Evolutionary conservation across 2,888 invertebrate species (phyloP).

Genomic region (Drosophila paramelanica): DNA sequence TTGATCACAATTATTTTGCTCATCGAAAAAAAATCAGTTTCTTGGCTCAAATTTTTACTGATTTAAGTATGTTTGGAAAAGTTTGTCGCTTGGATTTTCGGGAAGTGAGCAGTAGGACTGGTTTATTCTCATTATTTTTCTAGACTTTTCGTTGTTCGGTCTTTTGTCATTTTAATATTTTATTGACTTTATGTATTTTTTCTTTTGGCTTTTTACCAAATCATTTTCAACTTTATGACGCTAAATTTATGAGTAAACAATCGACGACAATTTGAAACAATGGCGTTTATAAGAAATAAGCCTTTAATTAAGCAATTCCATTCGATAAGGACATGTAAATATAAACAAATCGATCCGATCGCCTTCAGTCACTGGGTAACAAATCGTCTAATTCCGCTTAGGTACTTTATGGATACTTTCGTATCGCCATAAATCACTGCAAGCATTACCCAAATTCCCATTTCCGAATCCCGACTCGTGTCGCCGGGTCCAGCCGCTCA

Average conservation of each 20-base stretch:
- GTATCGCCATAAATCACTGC: not conserved
- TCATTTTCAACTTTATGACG: not conserved
- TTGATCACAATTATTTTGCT: too few species aligned
- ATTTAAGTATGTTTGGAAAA: not conserved
- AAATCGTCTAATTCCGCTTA: not conserved
- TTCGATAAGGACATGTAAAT: not conserved
- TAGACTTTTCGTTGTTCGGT: slow-evolving; percentile 9
- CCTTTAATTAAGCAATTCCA: not conserved
- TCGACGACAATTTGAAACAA: not conserved
- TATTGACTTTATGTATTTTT: not conserved
- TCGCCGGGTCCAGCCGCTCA: slow-evolving; percentile 10
- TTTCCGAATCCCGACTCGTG: slow-evolving; percentile 7
- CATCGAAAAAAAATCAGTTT: too few species aligned
- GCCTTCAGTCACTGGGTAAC: too few species aligned
- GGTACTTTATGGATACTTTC: not conserved
- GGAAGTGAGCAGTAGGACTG: fast-evolving
- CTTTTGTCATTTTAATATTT: slow-evolving; percentile 5
- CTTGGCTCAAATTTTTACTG: not conserved
- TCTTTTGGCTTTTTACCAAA: not conserved
- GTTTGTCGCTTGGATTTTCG: not conserved
- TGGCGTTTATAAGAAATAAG: slow-evolving; percentile 4
- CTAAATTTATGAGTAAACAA: slow-evolving; percentile 5
- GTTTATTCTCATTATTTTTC: not conserved
- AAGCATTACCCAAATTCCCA: slow-evolving; percentile 17
- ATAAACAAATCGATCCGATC: not conserved